Evolutionary conservation across 2,888 invertebrate genomes (phyloP).

Genomic region (Meganola albula): DNA sequence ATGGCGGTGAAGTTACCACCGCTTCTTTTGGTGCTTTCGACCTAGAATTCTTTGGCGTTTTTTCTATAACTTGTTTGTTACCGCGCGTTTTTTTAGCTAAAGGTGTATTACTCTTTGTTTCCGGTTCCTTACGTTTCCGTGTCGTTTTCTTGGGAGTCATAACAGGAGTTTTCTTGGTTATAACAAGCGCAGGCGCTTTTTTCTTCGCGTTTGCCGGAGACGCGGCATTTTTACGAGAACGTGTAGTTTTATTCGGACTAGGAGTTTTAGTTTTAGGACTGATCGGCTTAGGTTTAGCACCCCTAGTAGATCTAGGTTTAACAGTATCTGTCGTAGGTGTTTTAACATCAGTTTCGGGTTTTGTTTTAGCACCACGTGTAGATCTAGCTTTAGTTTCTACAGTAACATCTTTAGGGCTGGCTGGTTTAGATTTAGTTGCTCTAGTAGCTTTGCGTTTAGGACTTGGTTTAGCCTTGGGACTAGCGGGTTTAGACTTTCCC

Average conservation of each 20-base stretch:
- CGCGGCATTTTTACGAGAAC: conserved; percentile 22
- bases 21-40: conserved; percentile 30
- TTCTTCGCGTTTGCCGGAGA: conserved; percentile 26
- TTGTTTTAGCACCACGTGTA: not conserved
- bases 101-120: conserved; percentile 9
- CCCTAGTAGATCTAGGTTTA: not conserved
- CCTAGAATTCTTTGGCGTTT: conserved; percentile 39
- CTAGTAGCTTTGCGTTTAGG: not conserved
- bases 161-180: conserved; percentile 44
- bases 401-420: not conserved
- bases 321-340: not conserved
- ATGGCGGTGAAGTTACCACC: conserved; percentile 37
- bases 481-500: not conserved
- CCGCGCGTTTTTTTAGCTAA: conserved; percentile 27
- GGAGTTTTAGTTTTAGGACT: not conserved
- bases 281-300: not conserved
- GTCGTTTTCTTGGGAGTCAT: conserved; percentile 29
- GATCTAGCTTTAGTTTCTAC: not conserved
- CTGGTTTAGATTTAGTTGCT: not conserved
- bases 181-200: conserved; percentile 35
- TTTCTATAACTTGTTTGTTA: conserved; percentile 20
- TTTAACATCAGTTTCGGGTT: not conserved
- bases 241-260: conserved; percentile 19
- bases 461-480: not conserved
- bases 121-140: conserved; percentile 17